phyloP scores from a whole-genome alignment of 2,888 invertebrate genomes.

The Lasioglossum lativentre region DNA sequence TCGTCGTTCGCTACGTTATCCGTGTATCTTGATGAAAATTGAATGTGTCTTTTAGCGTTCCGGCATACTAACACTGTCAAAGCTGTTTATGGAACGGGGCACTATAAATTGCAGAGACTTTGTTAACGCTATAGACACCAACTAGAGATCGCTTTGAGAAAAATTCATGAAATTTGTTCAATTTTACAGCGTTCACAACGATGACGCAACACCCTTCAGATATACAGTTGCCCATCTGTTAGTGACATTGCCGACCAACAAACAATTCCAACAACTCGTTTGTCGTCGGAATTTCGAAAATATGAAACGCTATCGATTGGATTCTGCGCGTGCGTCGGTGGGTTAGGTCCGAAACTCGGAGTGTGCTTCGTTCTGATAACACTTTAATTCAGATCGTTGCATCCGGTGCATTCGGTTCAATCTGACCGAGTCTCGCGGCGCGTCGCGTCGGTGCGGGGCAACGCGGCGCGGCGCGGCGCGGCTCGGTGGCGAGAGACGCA shows the following conservation, averaged over 20 bases:
- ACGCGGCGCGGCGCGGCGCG: not conserved
- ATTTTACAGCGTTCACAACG: not conserved
- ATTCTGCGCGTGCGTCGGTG: constrained; percentile 12
- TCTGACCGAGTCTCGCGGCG: constrained; percentile 18
- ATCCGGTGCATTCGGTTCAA: constrained; percentile 26
- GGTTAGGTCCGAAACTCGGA: not conserved
- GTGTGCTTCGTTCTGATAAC: constrained; percentile 23
- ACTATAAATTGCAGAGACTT: not conserved
- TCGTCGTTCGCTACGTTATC: not conserved
- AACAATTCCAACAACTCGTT: not conserved
- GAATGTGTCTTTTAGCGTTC: not conserved
- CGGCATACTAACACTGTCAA: not conserved
- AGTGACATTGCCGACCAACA: not conserved
- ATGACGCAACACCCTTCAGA: not conserved
- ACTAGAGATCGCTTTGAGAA: not conserved
- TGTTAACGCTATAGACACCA: not conserved
- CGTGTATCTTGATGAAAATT: not conserved
- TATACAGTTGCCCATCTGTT: not conserved
- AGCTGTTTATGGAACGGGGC: not conserved
- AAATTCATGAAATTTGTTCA: not conserved
- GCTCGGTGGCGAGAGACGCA: not conserved
- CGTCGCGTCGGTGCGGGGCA: no score
- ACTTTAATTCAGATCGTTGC: constrained; percentile 28
- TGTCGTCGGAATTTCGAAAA: not conserved
- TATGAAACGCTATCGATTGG: not conserved